Evolutionary conservation across 2,113 vertebrate genomes (phyloP).

Genomic region (Anarrhichthys ocellatus): DNA sequence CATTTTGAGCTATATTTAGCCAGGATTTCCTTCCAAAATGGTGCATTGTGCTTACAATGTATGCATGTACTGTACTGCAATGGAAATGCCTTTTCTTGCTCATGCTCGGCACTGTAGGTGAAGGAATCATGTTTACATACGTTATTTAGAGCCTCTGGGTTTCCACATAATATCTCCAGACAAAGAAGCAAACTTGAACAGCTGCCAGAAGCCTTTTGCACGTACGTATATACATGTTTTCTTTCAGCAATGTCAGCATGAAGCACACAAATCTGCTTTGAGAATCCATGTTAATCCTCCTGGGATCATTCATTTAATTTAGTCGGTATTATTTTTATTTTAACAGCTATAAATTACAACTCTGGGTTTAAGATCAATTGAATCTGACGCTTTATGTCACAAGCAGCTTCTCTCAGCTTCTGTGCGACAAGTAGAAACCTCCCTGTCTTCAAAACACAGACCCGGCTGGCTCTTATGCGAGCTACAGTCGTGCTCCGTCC

Average conservation of each 20-base stretch:
- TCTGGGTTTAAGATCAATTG: background rate
- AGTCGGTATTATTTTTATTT: background rate
- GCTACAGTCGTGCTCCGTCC: constrained; percentile 18
- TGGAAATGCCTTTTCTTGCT: constrained; percentile 6
- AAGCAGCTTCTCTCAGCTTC: constrained; percentile 25
- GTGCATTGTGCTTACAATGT: constrained; percentile 39
- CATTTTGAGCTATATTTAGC: constrained; percentile 63
- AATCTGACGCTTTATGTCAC: constrained; percentile 28
- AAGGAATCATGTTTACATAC: background rate
- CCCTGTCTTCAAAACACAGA: background rate
- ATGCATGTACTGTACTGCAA: background rate
- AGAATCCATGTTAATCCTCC: background rate
- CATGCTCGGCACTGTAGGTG: background rate
- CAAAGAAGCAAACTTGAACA: background rate
- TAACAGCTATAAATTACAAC: constrained; percentile 21
- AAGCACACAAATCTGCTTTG: background rate
- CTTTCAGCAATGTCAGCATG: background rate
- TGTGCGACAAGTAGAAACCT: constrained; percentile 37
- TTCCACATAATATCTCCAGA: background rate
- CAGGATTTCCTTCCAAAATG: constrained; percentile 53
- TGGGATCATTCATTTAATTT: background rate
- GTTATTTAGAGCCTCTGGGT: background rate
- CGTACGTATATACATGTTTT: background rate
- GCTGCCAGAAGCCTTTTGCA: background rate
- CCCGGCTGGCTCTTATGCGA: constrained; percentile 38